Conservation (phyloP, 2,797 vertebrate genomes). For the Darevskia mixta region DNA sequence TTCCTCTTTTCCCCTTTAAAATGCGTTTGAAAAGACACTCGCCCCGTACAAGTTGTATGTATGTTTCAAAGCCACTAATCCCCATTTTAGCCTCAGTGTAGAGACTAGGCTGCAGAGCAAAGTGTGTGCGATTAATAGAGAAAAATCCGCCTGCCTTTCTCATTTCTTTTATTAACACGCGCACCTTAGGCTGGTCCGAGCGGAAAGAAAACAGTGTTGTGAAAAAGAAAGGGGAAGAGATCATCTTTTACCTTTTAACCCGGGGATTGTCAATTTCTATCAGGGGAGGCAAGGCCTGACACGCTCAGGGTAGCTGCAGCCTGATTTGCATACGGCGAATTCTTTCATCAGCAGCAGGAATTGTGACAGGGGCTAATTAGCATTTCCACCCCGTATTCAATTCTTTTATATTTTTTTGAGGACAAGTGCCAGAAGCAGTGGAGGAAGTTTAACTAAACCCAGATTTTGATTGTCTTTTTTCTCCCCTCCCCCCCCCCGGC, state of each 20-base stretch:
- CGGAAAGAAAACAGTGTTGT: slow-evolving; percentile 38
- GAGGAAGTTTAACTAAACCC: slow-evolving; percentile 77
- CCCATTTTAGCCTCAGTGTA: slow-evolving; percentile 67
- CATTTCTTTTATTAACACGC: slow-evolving; percentile 54
- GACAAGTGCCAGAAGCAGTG: slow-evolving; percentile 69
- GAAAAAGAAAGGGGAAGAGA: slow-evolving; percentile 30
- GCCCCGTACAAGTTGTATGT: slow-evolving; percentile 9
- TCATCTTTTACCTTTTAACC: slow-evolving; percentile 72
- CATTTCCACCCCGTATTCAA: slow-evolving; percentile 72
- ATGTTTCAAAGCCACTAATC: slow-evolving; percentile 62
- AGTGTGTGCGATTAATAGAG: slow-evolving; percentile 20
- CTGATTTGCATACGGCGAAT: slow-evolving; percentile 80
- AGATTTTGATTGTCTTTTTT: slow-evolving; percentile 48
- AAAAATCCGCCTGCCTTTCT: slow-evolving; percentile 41
- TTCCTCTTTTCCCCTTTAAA: not conserved
- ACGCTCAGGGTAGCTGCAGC: slow-evolving; percentile 66
- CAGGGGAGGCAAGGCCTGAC: slow-evolving; percentile 51
- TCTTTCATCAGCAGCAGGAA: slow-evolving; percentile 77
- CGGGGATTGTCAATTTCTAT: slow-evolving; percentile 67
- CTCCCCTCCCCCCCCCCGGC: no score
- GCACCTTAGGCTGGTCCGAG: slow-evolving; percentile 41
- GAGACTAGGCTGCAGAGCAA: slow-evolving; percentile 39
- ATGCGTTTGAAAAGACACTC: slow-evolving; percentile 20
- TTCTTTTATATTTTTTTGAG: slow-evolving; percentile 71
- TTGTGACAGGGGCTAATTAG: slow-evolving; percentile 82